Base-by-base conservation (phyloP, 2,797 vertebrate species). In the Vultur gryphus region DNA sequence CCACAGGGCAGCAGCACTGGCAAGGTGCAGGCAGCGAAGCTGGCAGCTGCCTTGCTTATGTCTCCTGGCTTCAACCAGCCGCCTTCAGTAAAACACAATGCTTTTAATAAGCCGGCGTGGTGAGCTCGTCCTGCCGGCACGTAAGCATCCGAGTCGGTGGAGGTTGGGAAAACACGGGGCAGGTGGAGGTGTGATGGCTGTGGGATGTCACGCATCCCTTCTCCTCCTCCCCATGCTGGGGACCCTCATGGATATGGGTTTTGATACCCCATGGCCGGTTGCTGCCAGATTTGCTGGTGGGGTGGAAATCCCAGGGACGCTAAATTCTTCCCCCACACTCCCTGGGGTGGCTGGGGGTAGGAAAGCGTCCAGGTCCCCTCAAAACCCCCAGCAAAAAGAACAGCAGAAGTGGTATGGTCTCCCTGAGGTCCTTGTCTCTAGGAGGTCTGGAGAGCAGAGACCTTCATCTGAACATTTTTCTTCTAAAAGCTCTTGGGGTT, bases 181-280 rank as follows among this genome's bases (percentile, higher is more conserved):
- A 6, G 55, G 52, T 35, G 61, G 24, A 82, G 28, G 4, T 51
- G 33, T 21, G 73, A 19, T 3, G 1, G 57, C 61, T 81, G 44
- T 3, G 8, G 62, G 52, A 16, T 51, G 55, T 57, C 70, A 48
- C 44, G 8, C 0, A 1, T 29, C 54, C 69, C 26, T 14, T 37
- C 65, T 41, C 33, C 70, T 48, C n/a, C 28, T 78, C 9, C 29
- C 18, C 29, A 2, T 2, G 3, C 26, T 57, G 48, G 18, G 13
- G 13, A 66, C 33, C 13, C 18, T 46, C 55, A 5, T 2, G 5
- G 48, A 6, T 9, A 8, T 10, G n/a, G 2, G 14, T 5, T 61
- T 57, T 48, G 51, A 10, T 58, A 10, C 3, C 67, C 44, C 2
- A 0, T 19, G 16, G 5, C 35, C 0, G 1, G 6, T 6, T 26